Evolutionary conservation across 2,888 invertebrate genomes (phyloP).

Genomic region (Habrosyne pyritoides): DNA sequence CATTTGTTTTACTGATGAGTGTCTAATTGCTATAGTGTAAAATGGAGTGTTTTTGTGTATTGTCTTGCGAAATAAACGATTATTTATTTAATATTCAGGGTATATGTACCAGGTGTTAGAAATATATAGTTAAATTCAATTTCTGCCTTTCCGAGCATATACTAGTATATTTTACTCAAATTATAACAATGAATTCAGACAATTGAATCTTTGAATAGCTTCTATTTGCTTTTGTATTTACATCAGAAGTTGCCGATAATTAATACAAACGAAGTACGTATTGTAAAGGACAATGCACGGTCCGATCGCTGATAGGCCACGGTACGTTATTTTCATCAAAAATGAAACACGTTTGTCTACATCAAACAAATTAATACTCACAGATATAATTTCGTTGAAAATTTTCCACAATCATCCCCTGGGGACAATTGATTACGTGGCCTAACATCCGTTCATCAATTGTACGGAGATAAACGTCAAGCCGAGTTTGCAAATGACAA

Average conservation of each 20-base stretch:
- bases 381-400: conserved; percentile 48
- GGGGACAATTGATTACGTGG: conserved; percentile 72
- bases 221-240: background rate
- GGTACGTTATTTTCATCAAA: conserved; percentile 14
- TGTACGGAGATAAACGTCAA: conserved; percentile 76
- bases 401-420: conserved; percentile 63
- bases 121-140: no score
- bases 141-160: no score
- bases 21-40: no score
- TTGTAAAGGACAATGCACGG: background rate
- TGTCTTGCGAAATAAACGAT: no score
- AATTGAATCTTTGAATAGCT: background rate
- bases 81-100: no score
- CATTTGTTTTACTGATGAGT: no score
- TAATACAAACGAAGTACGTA: background rate
- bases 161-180: no score
- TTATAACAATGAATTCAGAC: background rate
- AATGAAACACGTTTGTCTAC: conserved; percentile 33
- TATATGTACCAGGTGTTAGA: no score
- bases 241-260: no score
- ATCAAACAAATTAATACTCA: conserved; percentile 46
- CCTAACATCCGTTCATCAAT: conserved; percentile 77
- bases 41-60: no score
- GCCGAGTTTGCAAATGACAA: conserved; percentile 77
- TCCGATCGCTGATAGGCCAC: background rate